Evolutionary conservation across 37 sponge, comb jelly and placozoan species (phyloP), one percentile per base, ranked within the genome.

Genomic region (Agelas oroides): DNA sequence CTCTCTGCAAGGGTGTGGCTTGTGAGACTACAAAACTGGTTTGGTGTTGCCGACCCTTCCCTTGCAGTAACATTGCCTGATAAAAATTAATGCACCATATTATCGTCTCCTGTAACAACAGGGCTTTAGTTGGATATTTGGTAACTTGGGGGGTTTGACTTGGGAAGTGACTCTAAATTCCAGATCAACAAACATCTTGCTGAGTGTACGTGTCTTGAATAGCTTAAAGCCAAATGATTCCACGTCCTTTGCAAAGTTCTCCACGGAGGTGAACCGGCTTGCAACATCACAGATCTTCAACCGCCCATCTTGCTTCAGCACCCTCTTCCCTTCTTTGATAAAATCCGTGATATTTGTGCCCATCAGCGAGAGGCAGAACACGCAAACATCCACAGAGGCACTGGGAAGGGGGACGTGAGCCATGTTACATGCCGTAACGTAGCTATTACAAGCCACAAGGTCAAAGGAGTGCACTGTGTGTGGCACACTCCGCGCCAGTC

Each of bases 311-410:
- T 53, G 57, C 35, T 55, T 71, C 37, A 98, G 76, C 19, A 96
- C 86, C 35, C 99, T 73, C 57, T 87, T 66, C n/a, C 91, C 97
- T 83, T 98, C 99, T 40, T 38, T 16, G 59, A 98, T 60, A 75
- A 90, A 98, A 39, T 98, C 99, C 28, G 53, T 59, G 17, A 96
- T 35, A 63, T 98, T 96, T 55, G 95, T 96, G 19, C 97, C 97
- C 99, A 98, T 98, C 36, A 98, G 89, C 11, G 96, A 93, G 30
- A 98, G 88, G 62, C 99, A 98, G 80, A 98, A 96, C 33, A 98
- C 93, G 34, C 72, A 82, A 5, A 98, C 79, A 81, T 98, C 91
- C 53, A 98, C 93, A 35, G 85, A 75, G 0, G 53, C 58, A 34
- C 41, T 71, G 13, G 77, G 69, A 18, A 98, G 65, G 0, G 99